Evolutionary conservation across 2,888 invertebrate species (phyloP).

Genomic region (Perithous albicinctus): DNA sequence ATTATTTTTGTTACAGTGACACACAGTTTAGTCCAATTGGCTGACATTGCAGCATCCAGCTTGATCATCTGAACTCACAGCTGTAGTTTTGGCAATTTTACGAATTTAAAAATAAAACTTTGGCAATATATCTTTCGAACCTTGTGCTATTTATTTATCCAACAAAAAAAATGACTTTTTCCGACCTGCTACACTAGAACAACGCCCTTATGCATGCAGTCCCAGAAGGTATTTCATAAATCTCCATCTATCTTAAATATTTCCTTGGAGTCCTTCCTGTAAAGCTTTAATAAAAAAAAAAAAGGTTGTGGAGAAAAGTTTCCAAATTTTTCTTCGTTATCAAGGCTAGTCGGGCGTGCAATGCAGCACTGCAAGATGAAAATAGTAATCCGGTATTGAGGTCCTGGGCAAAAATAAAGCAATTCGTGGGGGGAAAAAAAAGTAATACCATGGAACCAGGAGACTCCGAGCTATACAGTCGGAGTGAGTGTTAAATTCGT

Average conservation of each 20-base stretch:
- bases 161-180: too few relatives aligned
- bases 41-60: too few relatives aligned
- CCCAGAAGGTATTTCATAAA: not conserved
- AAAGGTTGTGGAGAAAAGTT: not conserved
- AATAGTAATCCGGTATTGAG: not conserved
- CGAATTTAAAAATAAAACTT: too few relatives aligned
- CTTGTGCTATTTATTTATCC: too few relatives aligned
- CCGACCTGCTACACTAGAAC: too few relatives aligned
- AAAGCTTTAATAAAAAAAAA: not conserved
- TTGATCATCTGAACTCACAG: too few relatives aligned
- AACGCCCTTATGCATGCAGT: not conserved
- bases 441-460: not conserved
- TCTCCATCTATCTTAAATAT: not conserved
- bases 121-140: too few relatives aligned
- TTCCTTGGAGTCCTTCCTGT: not conserved
- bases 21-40: too few relatives aligned
- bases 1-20: too few relatives aligned
- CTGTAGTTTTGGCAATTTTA: too few relatives aligned
- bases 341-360: not conserved
- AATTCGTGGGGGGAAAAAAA: not conserved
- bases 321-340: not conserved
- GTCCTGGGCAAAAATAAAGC: not conserved
- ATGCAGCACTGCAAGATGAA: not conserved
- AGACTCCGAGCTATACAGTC: not conserved
- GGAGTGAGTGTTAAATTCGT: slow-evolving; percentile 37